Base-by-base conservation (phyloP, 2,888 invertebrate genomes). In the Cybosia mesomella region DNA sequence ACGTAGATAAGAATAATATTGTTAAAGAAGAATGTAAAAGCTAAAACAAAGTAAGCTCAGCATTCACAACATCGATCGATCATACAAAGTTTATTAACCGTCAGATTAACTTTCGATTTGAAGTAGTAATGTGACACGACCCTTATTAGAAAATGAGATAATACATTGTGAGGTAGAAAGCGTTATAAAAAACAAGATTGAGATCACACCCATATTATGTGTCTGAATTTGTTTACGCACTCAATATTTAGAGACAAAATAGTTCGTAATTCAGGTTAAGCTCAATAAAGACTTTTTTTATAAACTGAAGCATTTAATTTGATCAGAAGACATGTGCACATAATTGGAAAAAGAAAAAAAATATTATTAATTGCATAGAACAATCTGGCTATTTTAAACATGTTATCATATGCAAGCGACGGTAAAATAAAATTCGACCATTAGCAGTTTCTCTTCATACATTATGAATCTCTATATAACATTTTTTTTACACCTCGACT, bases 101-200 rank as follows among this genome's bases (percentile, higher is more conserved):
- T 92, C 91, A 86, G 91, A 92, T 93, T 91, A 91, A 84, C 88
- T 91, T 90, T 89, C 86, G 83, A 85, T 85, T 85, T 85, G 83
- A 83, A 86, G 80, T 83, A 75, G 85, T 89, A 90, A 92, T 87
- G 83, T 88, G 90, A 92, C 89, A 87, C 88, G 86, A 84, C 81
- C 79, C 76, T 83, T 83, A 82, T 79, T 71, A 77, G 67, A 75
- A 73, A 68, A 64, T 53, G 70, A 71, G 82, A 79, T 80, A 77
- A 81, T 70, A 66, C 64, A 68, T 61, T 60, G 73, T 73, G 43
- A 59, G 43, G 24, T 54, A 64, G 59, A 68, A 54, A 57, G 61
- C 43, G 58, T 65, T 54, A 58, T 53, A 58, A 68, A 60, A 36
- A 59, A 54, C 21, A 62, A 64, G 39, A 60, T 61, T 55, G 39